Base-by-base conservation (phyloP, 2,888 invertebrate species). In the Poecilus cupreus region DNA sequence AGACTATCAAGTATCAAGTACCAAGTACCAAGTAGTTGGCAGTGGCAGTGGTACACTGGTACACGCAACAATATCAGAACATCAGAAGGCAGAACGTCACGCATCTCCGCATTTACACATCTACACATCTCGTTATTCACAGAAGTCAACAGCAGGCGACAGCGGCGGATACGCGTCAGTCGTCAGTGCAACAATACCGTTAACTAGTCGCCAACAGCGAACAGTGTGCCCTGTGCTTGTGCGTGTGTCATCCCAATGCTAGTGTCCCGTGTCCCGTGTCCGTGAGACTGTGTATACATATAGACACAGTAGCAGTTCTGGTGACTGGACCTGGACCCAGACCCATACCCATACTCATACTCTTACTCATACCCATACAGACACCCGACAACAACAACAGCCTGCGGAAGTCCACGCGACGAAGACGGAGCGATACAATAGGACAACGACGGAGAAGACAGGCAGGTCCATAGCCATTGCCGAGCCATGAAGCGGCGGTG, bases 401-500 rank as follows among this genome's bases (percentile, higher is more conserved):
- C 8, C 13, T 26, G 24, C 64, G 64, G 43, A 70, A 37, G 37
- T 18, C 10, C 16, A 64, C 26, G 32, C 64, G 16, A 64, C 64
- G 32, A 64, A 64, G 13, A 37, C 32, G 37, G n/a, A 72, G 22
- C 18, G 20, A 20, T 43, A 72, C 20, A 24, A 26, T 24, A 64
- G 24, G 3, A 64, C 32, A 64, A 64, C 54, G 11, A 60, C 22
- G 60, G 26, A 60, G 18, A 54, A 64, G 26, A 64, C 3, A 64
- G 26, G 64, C 20, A 68, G 11, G 32, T 1, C 32, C 68, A 39
- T 8, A 10, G 18, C 32, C 46, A 49, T 37, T n/a, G 60, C 16
- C 39, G 18, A 70, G 68, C 24, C 51, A 80, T 80, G 80, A 80
- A 72, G 39, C 80, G 80, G 18, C 64, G 68, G 54, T 72, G 60